These are phyloP conservation scores for Equus przewalskii DNA, from an alignment of 2,113 vertebrate species.

Conservation along the genomic window DNA sequence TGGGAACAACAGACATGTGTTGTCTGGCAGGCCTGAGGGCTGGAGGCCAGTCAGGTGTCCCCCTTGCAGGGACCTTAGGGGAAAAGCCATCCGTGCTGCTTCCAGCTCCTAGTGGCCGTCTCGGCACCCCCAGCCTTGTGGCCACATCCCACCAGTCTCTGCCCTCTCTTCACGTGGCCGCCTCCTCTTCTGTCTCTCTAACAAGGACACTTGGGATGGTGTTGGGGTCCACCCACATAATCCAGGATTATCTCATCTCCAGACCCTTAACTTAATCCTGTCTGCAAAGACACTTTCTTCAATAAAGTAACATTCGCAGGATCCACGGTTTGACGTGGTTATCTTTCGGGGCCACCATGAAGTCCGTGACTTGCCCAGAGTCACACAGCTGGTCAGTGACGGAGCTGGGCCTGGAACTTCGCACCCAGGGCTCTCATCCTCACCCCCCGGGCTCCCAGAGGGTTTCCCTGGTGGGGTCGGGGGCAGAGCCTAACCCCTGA, in stretches of 20 bases:
- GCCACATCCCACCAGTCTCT: background rate
- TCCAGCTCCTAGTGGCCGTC: rapidly evolving
- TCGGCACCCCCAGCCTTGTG: background rate
- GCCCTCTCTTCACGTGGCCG: background rate
- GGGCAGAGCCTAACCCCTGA: background rate
- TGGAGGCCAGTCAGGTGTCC: too few relatives aligned
- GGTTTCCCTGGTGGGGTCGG: background rate
- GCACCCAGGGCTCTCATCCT: background rate
- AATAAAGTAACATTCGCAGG: background rate
- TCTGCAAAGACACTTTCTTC: background rate
- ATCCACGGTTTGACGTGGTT: too few relatives aligned
- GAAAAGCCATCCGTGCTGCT: background rate
- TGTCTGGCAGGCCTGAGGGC: too few relatives aligned
- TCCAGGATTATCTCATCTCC: background rate
- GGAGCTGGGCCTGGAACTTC: background rate
- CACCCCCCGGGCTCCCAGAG: too few relatives aligned
- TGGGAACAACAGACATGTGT: background rate
- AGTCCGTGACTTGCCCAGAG: background rate
- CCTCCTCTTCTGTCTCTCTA: background rate
- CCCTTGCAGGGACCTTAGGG: background rate
- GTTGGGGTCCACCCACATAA: background rate
- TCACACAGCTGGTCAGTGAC: background rate
- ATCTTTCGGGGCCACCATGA: too few relatives aligned
- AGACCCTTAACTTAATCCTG: too few relatives aligned
- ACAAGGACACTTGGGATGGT: background rate